Evolutionary conservation across 2,888 invertebrate species (phyloP), one percentile per base, ranked within the genome.

Genomic region (Cryptosula pallasiana): DNA sequence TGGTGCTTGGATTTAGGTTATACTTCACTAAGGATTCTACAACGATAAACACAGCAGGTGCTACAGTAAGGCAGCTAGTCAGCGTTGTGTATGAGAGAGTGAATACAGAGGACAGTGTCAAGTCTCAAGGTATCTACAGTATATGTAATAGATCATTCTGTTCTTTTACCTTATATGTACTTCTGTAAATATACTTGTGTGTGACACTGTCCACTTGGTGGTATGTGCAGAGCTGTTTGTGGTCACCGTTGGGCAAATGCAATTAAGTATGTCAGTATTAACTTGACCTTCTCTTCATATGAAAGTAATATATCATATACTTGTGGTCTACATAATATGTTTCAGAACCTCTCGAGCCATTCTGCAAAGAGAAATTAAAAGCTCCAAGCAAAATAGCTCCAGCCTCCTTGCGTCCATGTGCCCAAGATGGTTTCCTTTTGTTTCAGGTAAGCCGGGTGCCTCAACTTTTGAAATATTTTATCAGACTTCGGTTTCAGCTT

Each of bases 1-100:
- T 95, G 84, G 98, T 97, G 63, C 88, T 98, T 77, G 97, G 97
- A 84, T 95, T 99, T 86, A 91, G 95, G n/a, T 89, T 99, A 80
- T 95, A 98, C 83, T 93, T 94, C 78, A 91, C 94, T 5, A 93
- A 94, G 85, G 97, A 98, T 87, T 90, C 91, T 1, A 95, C 95
- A 74, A 96, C 95, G 58, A 92, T 93, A 71, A 98, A 97, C 84
- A 96, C 98, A 16, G 98, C 98, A 5, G 96, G 97, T 0, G 99
- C 99, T 36, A 97, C 97, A 0, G 95, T 99, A 34, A 88, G 98
- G 29, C 98, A 99, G 82, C 87, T 98, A 35, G 95, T 97, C 29
- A 93, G 94, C 29, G 87, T 95, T 72, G 86, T 87, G 57, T 87
- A 87, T 80, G 87, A 87, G 75, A 76, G 87, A 63, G 86, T 86